Evolutionary conservation across 2,797 vertebrate species (phyloP), one percentile per base, ranked within the genome.

Genomic region (Knipowitschia caucasica): DNA sequence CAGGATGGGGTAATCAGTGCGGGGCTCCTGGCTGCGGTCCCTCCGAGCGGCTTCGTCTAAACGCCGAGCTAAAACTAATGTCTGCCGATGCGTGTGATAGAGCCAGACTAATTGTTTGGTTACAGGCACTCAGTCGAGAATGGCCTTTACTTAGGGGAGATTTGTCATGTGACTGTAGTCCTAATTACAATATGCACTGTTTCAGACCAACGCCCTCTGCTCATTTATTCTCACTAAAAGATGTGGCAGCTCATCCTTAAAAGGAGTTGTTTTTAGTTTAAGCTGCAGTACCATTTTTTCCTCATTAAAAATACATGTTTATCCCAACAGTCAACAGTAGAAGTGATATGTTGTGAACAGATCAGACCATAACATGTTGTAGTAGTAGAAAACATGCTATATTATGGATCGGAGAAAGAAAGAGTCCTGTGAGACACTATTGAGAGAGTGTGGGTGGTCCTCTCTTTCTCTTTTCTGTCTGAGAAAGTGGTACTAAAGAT

Each of bases 51-150:
- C 50, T 46, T 7, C 53, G 50, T 70, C 59, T 73, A 64, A 69
- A 74, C 36, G 53, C 64, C 52, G 27, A 65, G 62, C 69, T 65
- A 61, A 69, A 80, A 82, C 71, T 63, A 77, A 70, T 71, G 69
- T 51, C 54, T 27, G 56, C 66, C 59, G 69, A 78, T 78, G 81
- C 83, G 54, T 73, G 75, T 45, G 69, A 75, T 80, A 47, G 67
- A 72, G 25, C 53, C 53, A 62, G 62, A 74, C 62, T 74, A 85
- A 85, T 71, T 75, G 64, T 71, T 64, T 58, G 67, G 65, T 71
- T 76, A 71, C 50, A 67, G 4, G 36, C 44, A 46, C 71, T 70
- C 31, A 58, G 64, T 78, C 69, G 63, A 77, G 56, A 61, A 36
- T 50, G 67, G 71, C 77, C 71, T 80, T 72, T 72, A 40, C 21